A percentile compares a stretch with the other conserved stretches of the same genome.
phyloP scores from a whole-genome alignment of 1,140 invertebrate genomes.

The Hesperophylax magnus region DNA sequence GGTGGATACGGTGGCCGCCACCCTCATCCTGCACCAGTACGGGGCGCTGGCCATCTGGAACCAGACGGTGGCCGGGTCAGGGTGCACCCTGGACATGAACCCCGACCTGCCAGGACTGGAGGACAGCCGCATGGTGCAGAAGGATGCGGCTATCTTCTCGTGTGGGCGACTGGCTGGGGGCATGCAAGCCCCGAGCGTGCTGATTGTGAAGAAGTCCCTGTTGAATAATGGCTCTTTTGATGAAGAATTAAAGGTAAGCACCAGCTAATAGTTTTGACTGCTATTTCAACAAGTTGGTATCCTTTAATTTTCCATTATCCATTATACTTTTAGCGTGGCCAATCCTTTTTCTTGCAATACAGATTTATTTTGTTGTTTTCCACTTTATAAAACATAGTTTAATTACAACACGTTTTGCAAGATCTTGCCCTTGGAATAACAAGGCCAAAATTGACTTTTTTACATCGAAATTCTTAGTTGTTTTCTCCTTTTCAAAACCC shows the following conservation, averaged over 20 bases:
- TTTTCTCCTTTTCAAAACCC: too few species aligned
- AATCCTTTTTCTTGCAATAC: too few species aligned
- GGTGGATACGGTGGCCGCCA: constrained; percentile 87
- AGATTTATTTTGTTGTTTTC: too few species aligned
- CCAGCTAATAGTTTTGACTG: constrained; percentile 45
- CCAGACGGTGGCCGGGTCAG: constrained; percentile 89
- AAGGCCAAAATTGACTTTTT: too few species aligned
- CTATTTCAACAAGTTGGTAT: not conserved
- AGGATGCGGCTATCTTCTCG: constrained; percentile 93
- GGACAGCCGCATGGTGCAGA: constrained; percentile 79
- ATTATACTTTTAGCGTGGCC: too few species aligned
- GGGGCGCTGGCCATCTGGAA: constrained; percentile 92
- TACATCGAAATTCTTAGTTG: too few species aligned
- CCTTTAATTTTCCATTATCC: too few species aligned
- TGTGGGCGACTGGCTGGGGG: constrained; percentile 94
- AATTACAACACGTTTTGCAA: too few species aligned
- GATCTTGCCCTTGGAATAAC: too few species aligned
- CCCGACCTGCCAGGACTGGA: constrained; percentile 73
- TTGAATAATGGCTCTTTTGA: constrained; percentile 66
- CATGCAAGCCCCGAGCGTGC: constrained; percentile 84
- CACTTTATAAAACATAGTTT: too few species aligned
- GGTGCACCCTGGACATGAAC: constrained; percentile 89
- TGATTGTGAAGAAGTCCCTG: constrained; percentile 71
- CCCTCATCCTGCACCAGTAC: constrained; percentile 85
- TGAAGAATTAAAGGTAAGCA: constrained; percentile 66